phyloP scores from a whole-genome alignment of 2,888 invertebrate species.

The Pycnomerus fuliginosus region DNA sequence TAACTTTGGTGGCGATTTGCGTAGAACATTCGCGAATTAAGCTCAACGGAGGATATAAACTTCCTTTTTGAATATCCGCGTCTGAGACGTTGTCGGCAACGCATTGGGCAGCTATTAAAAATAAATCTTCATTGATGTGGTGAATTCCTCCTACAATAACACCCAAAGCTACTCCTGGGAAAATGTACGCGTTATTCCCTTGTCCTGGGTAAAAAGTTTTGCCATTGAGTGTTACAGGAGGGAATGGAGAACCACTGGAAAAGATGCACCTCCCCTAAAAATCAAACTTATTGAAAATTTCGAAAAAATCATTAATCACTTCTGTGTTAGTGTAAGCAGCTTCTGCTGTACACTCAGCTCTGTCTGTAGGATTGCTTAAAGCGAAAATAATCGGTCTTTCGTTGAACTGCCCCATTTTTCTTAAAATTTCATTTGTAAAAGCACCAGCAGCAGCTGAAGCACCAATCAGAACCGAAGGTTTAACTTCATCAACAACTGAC shows the following conservation, averaged over 20 bases:
- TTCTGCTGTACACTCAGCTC: conserved; percentile 98
- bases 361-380: conserved; percentile 95
- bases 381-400: conserved; percentile 94
- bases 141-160: conserved; percentile 89
- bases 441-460: conserved; percentile 91
- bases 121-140: conserved; percentile 91
- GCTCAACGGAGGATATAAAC: conserved; percentile 88
- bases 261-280: conserved; percentile 88
- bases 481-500: conserved; percentile 77
- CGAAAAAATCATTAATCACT: conserved; percentile 53
- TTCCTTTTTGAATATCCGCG: conserved; percentile 78
- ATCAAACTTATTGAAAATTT: conserved; percentile 21
- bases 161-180: conserved; percentile 94
- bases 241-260: conserved; percentile 96
- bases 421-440: conserved; percentile 84
- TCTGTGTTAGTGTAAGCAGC: conserved; percentile 89
- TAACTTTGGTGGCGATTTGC: conserved; percentile 83
- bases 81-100: conserved; percentile 83
- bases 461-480: conserved; percentile 87
- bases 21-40: conserved; percentile 86
- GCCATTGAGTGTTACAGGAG: conserved; percentile 75
- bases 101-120: conserved; percentile 90
- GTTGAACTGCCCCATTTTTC: conserved; percentile 83
- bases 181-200: conserved; percentile 97
- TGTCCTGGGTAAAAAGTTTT: conserved; percentile 89